Evolutionary conservation across 2,113 vertebrate species (phyloP).

Genomic region (Spizaetus ornatus): DNA sequence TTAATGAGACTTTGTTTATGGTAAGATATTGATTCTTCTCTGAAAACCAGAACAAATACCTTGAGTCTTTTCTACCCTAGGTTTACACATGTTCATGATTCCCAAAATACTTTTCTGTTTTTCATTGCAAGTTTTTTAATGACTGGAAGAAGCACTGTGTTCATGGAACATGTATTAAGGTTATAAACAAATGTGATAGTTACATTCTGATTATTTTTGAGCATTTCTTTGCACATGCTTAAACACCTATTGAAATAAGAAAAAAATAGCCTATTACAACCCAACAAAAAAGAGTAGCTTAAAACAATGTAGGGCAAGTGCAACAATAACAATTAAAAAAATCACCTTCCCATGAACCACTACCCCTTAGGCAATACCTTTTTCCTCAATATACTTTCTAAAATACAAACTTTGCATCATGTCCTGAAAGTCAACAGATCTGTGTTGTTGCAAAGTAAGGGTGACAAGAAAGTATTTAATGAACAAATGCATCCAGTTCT

Average conservation of each 20-base stretch:
- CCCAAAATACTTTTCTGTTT: background rate
- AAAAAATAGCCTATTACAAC: background rate
- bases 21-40: background rate
- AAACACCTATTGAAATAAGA: background rate
- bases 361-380: background rate
- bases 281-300: background rate
- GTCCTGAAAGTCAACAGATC: background rate
- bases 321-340: background rate
- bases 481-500: background rate
- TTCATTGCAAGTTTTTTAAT: background rate
- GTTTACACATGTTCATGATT: background rate
- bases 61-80: background rate
- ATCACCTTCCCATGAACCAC: background rate
- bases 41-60: background rate
- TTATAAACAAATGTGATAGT: background rate
- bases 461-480: background rate
- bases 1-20: background rate
- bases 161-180: background rate
- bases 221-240: background rate
- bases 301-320: background rate
- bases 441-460: background rate
- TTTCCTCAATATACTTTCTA: background rate
- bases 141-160: background rate
- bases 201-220: background rate
- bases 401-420: background rate